Percentiles rank a stretch among this genome's conserved stretches.
phyloP scores from a whole-genome alignment of 2,888 invertebrate species.

The Lysandra bellargus region DNA sequence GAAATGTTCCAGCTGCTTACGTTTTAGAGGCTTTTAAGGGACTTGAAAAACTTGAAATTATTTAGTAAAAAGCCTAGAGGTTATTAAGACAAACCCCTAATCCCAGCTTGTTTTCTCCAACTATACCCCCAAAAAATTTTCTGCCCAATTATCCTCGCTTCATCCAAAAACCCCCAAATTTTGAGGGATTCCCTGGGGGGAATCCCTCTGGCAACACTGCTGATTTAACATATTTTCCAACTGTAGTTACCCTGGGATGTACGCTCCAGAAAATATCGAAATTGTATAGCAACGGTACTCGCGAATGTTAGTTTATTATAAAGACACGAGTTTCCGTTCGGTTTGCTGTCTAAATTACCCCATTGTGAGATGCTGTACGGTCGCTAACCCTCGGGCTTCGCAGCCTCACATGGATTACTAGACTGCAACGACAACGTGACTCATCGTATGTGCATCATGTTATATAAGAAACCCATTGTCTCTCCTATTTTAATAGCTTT shows the following conservation, averaged over 20 bases:
- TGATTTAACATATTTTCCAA: neutral
- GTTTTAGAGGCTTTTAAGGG: neutral
- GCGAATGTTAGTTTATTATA: slow-evolving; percentile 2
- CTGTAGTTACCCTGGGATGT: neutral
- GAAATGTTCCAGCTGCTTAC: neutral
- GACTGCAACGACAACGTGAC: slow-evolving; percentile 37
- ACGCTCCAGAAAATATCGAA: slow-evolving; percentile 21
- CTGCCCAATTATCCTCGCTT: too few species aligned
- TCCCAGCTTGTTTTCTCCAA: too few species aligned
- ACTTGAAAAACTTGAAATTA: neutral
- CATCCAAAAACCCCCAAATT: too few species aligned
- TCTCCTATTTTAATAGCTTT: neutral
- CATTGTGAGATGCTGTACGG: slow-evolving; percentile 29
- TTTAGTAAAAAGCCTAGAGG: neutral
- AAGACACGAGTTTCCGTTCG: slow-evolving; percentile 9
- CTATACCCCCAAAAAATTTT: too few species aligned
- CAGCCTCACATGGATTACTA: slow-evolving; percentile 36
- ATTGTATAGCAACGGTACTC: slow-evolving; percentile 2
- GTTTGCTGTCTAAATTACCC: slow-evolving; percentile 30
- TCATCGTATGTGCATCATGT: slow-evolving; percentile 20
- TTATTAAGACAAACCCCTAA: too few species aligned
- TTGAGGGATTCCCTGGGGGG: too few species aligned
- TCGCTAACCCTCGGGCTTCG: slow-evolving; percentile 34
- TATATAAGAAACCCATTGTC: slow-evolving; percentile 21
- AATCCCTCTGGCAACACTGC: too few species aligned